Conservation (phyloP, 2,888 invertebrate genomes). For the Lycocerus yunnanus region DNA sequence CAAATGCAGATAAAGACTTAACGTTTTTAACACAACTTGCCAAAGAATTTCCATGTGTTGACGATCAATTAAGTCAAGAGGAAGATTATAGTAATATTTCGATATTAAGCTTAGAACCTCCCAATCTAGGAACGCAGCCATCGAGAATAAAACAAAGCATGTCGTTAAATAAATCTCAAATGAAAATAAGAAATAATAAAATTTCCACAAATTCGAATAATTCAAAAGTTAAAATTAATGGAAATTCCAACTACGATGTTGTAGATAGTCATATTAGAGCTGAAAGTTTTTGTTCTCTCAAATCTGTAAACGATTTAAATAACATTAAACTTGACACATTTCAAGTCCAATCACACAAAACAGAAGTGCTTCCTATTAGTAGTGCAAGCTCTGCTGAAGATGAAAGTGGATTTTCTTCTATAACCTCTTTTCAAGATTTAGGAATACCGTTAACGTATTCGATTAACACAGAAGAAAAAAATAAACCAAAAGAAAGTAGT, state of each 20-base stretch:
- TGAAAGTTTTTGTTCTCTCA: background rate
- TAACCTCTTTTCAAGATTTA: slow-evolving; percentile 83
- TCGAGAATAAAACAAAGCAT: background rate
- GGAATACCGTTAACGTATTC: slow-evolving; percentile 65
- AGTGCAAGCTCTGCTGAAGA: slow-evolving; percentile 65
- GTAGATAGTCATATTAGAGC: background rate
- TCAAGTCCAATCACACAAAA: slow-evolving; percentile 36
- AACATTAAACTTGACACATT: slow-evolving; percentile 11
- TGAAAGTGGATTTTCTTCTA: slow-evolving; percentile 84
- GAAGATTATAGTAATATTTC: background rate
- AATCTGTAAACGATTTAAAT: background rate
- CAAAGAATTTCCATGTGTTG: slow-evolving; percentile 48
- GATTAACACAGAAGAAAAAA: slow-evolving; percentile 38
- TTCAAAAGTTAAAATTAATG: background rate
- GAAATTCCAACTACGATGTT: background rate
- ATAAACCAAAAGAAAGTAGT: background rate
- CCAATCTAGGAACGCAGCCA: background rate
- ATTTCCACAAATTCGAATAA: background rate
- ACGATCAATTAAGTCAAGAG: slow-evolving; percentile 48
- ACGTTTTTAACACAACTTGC: slow-evolving; percentile 52
- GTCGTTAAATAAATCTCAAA: background rate
- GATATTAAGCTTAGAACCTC: background rate
- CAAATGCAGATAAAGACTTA: slow-evolving; percentile 45
- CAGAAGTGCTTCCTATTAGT: slow-evolving; percentile 40
- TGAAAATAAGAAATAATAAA: background rate